Evolutionary conservation across 2,888 invertebrate genomes (phyloP), one percentile per base, ranked within the genome.

Genomic region (Microchrysa polita): DNA sequence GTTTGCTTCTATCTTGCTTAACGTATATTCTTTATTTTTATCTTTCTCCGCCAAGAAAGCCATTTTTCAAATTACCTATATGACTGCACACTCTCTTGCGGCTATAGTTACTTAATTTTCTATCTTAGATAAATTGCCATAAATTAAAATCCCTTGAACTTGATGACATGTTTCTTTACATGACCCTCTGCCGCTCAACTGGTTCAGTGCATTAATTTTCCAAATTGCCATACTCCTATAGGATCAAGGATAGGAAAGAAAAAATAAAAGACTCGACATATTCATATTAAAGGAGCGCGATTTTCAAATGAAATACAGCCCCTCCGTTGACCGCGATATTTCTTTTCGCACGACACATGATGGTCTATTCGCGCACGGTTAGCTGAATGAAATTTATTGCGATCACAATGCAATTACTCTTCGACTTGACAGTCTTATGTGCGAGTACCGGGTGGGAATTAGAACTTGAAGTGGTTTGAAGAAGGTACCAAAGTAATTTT

Each of bases 341-440:
- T 52, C 16, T 52, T 52, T 23, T 23, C 27, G 23, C 23, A 1
- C 7, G 5, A 23, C 59, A 16, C 59, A 14, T 23, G 20, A 23
- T 23, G 59, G 16, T 10, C n/a, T 55, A 20, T 55, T 55, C 18
- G 10, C 18, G 10, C 22, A 12, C n/a, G 20, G 61, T 16, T 16
- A 55, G 18, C 55, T 55, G 2, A 20, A 20, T 10, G 55, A 65
- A 65, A 65, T 65, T 65, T 65, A 65, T 65, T 22, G 34, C 48
- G 65, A 65, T 65, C 65, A 34, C 42, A 48, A n/a, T 20, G 65
- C 44, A 65, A 65, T 65, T 65, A 65, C 65, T 65, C 65, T 65
- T 65, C 44, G 22, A 22, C 65, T 48, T 44, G 65, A 65, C 65
- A 48, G 48, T 22, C 5, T 23, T 20, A 12, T 7, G 42, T 44